These are phyloP conservation scores for Pelagia noctiluca DNA, from an alignment of 30 jellyfish, hydroid and myxozoan species.

Conservation along the genomic window DNA sequence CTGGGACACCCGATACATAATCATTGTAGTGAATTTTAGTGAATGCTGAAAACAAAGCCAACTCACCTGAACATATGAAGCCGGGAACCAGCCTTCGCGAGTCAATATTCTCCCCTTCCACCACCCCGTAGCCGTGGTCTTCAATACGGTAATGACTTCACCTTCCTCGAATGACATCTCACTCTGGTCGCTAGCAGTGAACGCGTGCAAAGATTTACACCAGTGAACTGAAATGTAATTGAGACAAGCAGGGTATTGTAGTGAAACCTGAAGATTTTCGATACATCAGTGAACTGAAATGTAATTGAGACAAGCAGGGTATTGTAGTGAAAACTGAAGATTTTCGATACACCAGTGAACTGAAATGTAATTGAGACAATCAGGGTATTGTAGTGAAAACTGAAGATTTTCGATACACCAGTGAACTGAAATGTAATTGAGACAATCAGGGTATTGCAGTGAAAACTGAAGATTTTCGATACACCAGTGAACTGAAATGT, in stretches of 20 bases:
- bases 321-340: no score
- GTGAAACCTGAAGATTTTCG: no score
- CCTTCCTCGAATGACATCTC: slow-evolving; percentile 68
- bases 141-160: slow-evolving; percentile 32
- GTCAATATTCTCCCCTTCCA: slow-evolving; percentile 60
- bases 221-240: slow-evolving; percentile 41
- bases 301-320: no score
- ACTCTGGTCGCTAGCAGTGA: slow-evolving; percentile 43
- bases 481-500: no score
- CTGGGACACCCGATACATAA: no score
- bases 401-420: no score
- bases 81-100: slow-evolving; percentile 77
- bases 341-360: slow-evolving; percentile 62
- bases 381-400: no score
- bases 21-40: no score
- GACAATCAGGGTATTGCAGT: no score
- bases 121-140: slow-evolving; percentile 68
- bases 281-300: slow-evolving; percentile 50
- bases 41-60: not conserved
- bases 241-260: no score
- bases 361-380: no score
- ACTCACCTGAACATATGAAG: slow-evolving; percentile 72
- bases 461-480: no score
- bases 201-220: slow-evolving; percentile 59
- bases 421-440: slow-evolving; percentile 36